Base-by-base conservation (phyloP, 2,888 invertebrate species). In the Dryomyza anilis region DNA sequence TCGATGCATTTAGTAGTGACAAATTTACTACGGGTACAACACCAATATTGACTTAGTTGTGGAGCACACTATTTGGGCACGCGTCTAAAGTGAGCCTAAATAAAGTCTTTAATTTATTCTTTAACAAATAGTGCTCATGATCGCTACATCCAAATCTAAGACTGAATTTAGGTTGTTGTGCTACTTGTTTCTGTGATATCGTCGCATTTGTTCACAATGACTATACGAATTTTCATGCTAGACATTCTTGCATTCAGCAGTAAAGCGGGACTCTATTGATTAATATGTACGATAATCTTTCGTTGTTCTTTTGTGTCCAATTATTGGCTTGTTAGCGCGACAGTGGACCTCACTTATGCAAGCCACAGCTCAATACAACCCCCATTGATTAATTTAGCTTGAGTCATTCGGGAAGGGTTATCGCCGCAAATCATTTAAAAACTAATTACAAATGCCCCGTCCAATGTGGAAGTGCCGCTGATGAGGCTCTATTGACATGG, bases 381-480 rank as follows among this genome's bases (percentile, higher is more conserved):
- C 59, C 27, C 27, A 19, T n/a, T 53, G 39, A 61, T 61, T 61
- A 61, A 61, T 45, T 33, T 50, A 50, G 27, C 27, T 39, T 16
- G 43, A 29, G 48, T 43, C 16, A 21, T 39, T 25, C n/a, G 29
- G 53, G 19, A 61, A 52, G 50, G 27, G 61, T 53, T 61, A 53
- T 53, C 61, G 53, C 27, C 12, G 45, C 53, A 21, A 52, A 53
- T 52, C 61, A 30, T 43, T 53, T 52, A 52, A 25, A 52, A 53
- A 53, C 52, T 53, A 61, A 61, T 61, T 53, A 61, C 39, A 14
- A 19, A 25, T n/a, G 27, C 8, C 19, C 50, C 1, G 12, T 16
- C 30, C 12, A 43, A 25, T n/a, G 19, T 6, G 21, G 21, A 33
- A 33, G 36, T 25, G 21, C n/a, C 19, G 45, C 27, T 29, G 60